phyloP scores from a whole-genome alignment of 2,113 vertebrate genomes.

The Gymnobelideus leadbeateri region DNA sequence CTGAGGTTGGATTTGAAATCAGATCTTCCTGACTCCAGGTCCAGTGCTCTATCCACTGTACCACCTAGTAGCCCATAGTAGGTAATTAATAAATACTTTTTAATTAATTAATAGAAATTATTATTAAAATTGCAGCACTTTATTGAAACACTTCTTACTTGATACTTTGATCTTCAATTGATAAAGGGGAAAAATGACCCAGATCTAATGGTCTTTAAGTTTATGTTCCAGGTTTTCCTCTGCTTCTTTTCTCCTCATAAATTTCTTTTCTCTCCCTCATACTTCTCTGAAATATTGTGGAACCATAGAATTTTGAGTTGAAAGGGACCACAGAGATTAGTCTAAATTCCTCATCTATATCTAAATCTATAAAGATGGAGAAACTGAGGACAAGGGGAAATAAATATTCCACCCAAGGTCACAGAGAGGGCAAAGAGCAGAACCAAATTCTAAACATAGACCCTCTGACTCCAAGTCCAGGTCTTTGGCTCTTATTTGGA shows the following conservation, averaged over 20 bases:
- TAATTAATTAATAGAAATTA: not conserved
- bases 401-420: not conserved
- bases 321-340: not conserved
- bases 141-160: not conserved
- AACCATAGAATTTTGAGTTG: not conserved
- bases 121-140: not conserved
- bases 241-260: not conserved
- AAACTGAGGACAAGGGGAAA: not conserved
- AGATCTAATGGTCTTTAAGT: not conserved
- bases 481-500: not conserved
- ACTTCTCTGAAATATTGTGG: not conserved
- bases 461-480: not conserved
- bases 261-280: not conserved
- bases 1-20: not conserved
- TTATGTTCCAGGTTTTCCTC: not conserved
- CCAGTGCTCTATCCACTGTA: not conserved
- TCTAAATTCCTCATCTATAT: not conserved
- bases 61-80: not conserved
- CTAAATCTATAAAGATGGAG: not conserved
- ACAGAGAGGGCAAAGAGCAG: not conserved
- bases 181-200: not conserved
- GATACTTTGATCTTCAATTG: not conserved
- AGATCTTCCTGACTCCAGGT: not conserved
- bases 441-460: not conserved
- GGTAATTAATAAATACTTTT: not conserved